Percentiles rank a stretch among this genome's conserved stretches.
These are phyloP conservation scores for Tillus elongatus DNA, from an alignment of 2,888 invertebrate genomes.

Conservation along the genomic window DNA sequence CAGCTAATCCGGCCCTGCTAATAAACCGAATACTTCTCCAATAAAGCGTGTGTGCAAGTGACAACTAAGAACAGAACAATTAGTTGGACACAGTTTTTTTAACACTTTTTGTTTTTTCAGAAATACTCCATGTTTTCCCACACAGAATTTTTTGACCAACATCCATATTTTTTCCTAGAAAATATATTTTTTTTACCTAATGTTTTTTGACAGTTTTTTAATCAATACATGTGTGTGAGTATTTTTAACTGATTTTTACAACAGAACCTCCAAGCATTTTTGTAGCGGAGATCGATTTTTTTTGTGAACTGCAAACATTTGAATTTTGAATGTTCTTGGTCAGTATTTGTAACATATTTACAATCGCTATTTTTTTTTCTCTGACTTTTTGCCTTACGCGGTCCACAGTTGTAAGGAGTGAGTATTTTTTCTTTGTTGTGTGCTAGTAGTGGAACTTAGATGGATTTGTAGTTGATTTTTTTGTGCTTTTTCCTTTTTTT, in stretches of 20 bases:
- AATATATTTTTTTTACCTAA: constrained; percentile 21
- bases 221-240: constrained; percentile 66
- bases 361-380: constrained; percentile 47
- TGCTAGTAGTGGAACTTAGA: constrained; percentile 37
- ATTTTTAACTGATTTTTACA: constrained; percentile 29
- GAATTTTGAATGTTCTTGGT: constrained; percentile 26
- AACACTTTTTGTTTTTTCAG: constrained; percentile 14
- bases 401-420: constrained; percentile 61
- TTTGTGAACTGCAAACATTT: constrained; percentile 22
- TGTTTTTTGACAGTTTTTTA: constrained; percentile 26
- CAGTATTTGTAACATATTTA: constrained; percentile 37
- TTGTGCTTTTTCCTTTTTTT: constrained; percentile 24
- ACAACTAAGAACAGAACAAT: constrained; percentile 18
- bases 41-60: constrained; percentile 22
- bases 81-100: constrained; percentile 23
- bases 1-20: too few relatives aligned
- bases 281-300: constrained; percentile 42
- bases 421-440: constrained; percentile 57
- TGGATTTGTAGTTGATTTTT: constrained; percentile 31
- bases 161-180: constrained; percentile 22
- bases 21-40: neutral
- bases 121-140: constrained; percentile 13
- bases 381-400: constrained; percentile 63
- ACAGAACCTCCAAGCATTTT: constrained; percentile 42
- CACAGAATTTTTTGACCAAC: constrained; percentile 18